phyloP scores from a whole-genome alignment of 2,888 invertebrate genomes.

The Ectemnius lituratus region DNA sequence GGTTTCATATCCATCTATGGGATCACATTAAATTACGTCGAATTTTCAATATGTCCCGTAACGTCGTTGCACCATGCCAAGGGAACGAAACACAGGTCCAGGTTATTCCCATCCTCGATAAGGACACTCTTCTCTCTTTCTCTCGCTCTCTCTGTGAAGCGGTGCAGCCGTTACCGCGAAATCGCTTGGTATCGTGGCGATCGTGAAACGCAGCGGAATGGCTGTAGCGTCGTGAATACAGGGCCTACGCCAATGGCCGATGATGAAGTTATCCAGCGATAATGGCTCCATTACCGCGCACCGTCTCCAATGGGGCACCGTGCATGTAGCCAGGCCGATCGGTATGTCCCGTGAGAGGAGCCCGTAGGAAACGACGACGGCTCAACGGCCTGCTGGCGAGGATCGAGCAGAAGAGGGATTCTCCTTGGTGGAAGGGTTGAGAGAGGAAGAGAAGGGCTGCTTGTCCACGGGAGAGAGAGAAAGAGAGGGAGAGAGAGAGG shows the following conservation, averaged over 20 bases:
- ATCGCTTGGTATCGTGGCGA: slow-evolving; percentile 50
- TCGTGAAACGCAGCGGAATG: slow-evolving; percentile 35
- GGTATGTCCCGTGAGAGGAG: slow-evolving; percentile 47
- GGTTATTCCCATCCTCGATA: slow-evolving; percentile 52
- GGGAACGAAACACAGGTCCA: slow-evolving; percentile 43
- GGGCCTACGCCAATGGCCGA: slow-evolving; percentile 70
- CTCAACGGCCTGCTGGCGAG: too few species aligned
- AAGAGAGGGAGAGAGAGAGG: slow-evolving; percentile 40
- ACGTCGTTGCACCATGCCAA: slow-evolving; percentile 43
- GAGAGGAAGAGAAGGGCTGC: slow-evolving; percentile 39
- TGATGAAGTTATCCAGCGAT: slow-evolving; percentile 78
- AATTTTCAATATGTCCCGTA: slow-evolving; percentile 57
- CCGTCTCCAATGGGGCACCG: slow-evolving; percentile 64
- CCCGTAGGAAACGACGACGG: slow-evolving; percentile 52
- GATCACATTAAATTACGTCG: slow-evolving; percentile 56
- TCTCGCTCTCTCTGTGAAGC: slow-evolving; percentile 7
- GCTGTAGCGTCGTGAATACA: slow-evolving; percentile 27
- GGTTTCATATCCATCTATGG: slow-evolving; percentile 38
- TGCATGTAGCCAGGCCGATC: slow-evolving; percentile 51
- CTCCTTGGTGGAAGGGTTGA: neutral
- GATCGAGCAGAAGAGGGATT: too few species aligned
- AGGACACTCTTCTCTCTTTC: slow-evolving; percentile 25
- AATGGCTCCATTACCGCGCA: slow-evolving; percentile 76
- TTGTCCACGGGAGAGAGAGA: slow-evolving; percentile 6
- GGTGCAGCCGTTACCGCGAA: slow-evolving; percentile 8